Evolutionary conservation across 2,797 vertebrate genomes (phyloP).

Genomic region (Tokudaia tokunoshimensis): DNA sequence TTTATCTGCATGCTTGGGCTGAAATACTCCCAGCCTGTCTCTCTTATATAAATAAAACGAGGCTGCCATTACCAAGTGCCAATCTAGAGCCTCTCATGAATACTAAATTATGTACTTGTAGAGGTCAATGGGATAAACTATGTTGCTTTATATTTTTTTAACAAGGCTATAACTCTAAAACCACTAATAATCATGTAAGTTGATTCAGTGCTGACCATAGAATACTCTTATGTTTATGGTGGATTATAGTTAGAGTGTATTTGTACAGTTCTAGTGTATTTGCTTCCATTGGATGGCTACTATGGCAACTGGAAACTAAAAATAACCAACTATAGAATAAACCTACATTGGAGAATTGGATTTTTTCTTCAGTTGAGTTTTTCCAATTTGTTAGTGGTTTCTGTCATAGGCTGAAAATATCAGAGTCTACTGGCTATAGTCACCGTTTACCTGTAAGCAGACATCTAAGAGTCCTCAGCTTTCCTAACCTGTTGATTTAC

Average conservation of each 20-base stretch:
- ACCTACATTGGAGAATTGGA: constrained; percentile 16
- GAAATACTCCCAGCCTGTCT: not conserved
- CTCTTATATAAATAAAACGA: not conserved
- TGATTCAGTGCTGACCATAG: not conserved
- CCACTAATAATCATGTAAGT: constrained; percentile 1
- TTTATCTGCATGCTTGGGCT: constrained; percentile 30
- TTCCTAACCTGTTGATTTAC: not conserved
- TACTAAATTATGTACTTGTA: constrained; percentile 53
- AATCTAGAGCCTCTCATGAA: constrained; percentile 42
- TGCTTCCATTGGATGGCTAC: constrained; percentile 34
- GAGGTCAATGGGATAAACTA: constrained; percentile 59
- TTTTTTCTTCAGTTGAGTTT: constrained; percentile 9
- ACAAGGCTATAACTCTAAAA: constrained; percentile 7
- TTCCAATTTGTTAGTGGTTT: constrained; percentile 52
- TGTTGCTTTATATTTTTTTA: constrained; percentile 66
- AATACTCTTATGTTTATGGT: constrained; percentile 26
- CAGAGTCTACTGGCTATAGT: not conserved
- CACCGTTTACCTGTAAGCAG: not conserved
- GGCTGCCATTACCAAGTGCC: constrained; percentile 35
- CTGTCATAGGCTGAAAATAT: not conserved
- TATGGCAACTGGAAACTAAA: constrained; percentile 69
- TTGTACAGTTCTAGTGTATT: not conserved
- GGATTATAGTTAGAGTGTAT: not conserved
- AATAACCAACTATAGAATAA: not conserved
- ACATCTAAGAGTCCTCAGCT: not conserved